These are phyloP conservation scores for Ochropleura plecta DNA, from an alignment of 2,888 invertebrate species.

Conservation along the genomic window DNA sequence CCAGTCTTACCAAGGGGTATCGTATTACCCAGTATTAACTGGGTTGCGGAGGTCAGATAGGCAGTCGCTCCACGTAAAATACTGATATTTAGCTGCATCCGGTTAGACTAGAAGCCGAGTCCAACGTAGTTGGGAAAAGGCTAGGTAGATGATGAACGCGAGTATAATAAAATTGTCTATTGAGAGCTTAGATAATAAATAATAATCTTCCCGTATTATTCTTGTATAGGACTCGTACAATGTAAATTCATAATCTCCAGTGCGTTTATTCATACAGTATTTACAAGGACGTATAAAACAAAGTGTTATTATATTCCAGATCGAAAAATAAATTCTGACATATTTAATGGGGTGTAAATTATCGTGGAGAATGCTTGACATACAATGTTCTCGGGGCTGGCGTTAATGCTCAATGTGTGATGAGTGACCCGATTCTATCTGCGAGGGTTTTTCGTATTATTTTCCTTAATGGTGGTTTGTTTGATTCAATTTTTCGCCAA, in stretches of 20 bases:
- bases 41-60: too few relatives aligned
- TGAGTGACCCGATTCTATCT: conserved; percentile 9
- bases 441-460: conserved; percentile 6
- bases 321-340: conserved; percentile 15
- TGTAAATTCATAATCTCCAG: neutral
- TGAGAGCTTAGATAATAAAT: neutral
- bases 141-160: too few relatives aligned
- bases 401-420: conserved; percentile 27
- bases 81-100: too few relatives aligned
- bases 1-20: too few relatives aligned
- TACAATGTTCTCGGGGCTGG: conserved; percentile 16
- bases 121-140: too few relatives aligned
- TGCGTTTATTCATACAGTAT: neutral
- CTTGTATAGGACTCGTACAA: neutral
- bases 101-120: too few relatives aligned
- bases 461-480: conserved; percentile 23
- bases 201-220: neutral
- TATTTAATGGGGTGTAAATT: conserved; percentile 51
- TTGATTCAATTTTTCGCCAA: neutral
- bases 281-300: neutral
- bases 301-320: neutral
- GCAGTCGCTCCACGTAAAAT: too few relatives aligned
- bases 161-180: too few relatives aligned
- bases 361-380: conserved; percentile 35
- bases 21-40: too few relatives aligned